These are phyloP conservation scores for Calephelis perditalis DNA, from an alignment of 2,888 invertebrate genomes.

Conservation along the genomic window DNA sequence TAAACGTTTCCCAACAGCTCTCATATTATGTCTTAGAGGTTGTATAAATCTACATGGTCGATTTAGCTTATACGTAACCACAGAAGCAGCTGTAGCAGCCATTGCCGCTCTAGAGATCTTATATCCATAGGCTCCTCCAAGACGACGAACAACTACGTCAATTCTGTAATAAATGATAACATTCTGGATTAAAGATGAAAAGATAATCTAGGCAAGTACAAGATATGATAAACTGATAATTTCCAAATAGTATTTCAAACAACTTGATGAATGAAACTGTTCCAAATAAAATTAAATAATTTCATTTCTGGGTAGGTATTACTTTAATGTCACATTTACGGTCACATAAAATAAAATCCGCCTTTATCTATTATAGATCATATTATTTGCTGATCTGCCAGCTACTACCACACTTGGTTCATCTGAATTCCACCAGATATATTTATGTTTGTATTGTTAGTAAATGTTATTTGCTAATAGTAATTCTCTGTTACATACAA, in stretches of 20 bases:
- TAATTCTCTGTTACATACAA: not conserved
- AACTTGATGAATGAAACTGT: no score
- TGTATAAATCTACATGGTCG: conserved; percentile 81
- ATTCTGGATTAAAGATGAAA: not conserved
- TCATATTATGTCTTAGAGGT: conserved; percentile 80
- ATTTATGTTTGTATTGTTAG: not conserved
- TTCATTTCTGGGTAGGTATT: no score
- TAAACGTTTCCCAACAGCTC: conserved; percentile 73
- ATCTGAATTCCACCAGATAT: no score
- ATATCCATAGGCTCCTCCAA: conserved; percentile 79
- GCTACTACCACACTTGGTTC: no score
- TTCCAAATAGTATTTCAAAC: no score
- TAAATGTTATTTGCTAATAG: not conserved
- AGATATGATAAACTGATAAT: no score
- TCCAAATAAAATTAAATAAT: no score
- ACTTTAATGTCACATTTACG: no score
- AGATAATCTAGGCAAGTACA: no score
- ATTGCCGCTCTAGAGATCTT: conserved; percentile 81
- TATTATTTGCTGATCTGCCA: no score
- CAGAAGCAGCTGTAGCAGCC: conserved; percentile 79
- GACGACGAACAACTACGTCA: conserved; percentile 71
- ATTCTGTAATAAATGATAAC: conserved; percentile 64
- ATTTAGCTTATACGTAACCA: conserved; percentile 79
- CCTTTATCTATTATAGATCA: no score
- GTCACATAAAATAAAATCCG: no score